A percentile compares a stretch with the other conserved stretches of the same genome.
Conservation (phyloP, 2,888 invertebrate species). For the Corbicula japonica region DNA sequence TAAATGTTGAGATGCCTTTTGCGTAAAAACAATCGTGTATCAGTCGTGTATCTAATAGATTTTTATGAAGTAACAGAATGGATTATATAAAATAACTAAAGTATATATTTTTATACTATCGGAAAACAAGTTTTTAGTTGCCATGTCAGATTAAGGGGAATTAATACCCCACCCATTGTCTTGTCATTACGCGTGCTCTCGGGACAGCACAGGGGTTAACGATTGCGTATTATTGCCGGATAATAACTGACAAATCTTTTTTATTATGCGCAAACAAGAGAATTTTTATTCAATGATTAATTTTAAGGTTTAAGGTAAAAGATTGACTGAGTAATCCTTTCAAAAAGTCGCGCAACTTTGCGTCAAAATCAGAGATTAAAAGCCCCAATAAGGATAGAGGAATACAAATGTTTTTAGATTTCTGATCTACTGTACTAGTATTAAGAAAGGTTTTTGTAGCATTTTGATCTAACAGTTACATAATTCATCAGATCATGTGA, state of each 20-base stretch:
- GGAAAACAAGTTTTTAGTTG: conserved; percentile 44
- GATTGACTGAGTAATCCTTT: conserved; percentile 52
- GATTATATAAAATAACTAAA: too few relatives aligned
- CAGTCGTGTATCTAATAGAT: too few relatives aligned
- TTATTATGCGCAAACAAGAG: conserved; percentile 38
- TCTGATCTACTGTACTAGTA: too few relatives aligned
- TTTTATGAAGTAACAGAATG: too few relatives aligned
- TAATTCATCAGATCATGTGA: too few relatives aligned
- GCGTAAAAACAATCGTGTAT: too few relatives aligned
- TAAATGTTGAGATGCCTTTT: too few relatives aligned
- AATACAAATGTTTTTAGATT: neutral
- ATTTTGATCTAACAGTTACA: too few relatives aligned
- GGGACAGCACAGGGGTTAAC: conserved; percentile 21
- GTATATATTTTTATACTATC: neutral
- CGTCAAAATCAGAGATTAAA: conserved; percentile 53
- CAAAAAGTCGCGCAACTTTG: conserved; percentile 48
- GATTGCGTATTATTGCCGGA: conserved; percentile 44
- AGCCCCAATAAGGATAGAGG: too few relatives aligned
- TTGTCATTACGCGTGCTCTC: conserved; percentile 15
- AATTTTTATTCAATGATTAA: conserved; percentile 23
- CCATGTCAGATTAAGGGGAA: conserved; percentile 37
- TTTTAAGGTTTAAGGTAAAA: conserved; percentile 20
- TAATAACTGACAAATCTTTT: conserved; percentile 17
- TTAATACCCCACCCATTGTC: conserved; percentile 44
- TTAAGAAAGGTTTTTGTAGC: too few relatives aligned